These are phyloP conservation scores for Hypsopygia costalis DNA, from an alignment of 2,888 invertebrate genomes.

Conservation along the genomic window DNA sequence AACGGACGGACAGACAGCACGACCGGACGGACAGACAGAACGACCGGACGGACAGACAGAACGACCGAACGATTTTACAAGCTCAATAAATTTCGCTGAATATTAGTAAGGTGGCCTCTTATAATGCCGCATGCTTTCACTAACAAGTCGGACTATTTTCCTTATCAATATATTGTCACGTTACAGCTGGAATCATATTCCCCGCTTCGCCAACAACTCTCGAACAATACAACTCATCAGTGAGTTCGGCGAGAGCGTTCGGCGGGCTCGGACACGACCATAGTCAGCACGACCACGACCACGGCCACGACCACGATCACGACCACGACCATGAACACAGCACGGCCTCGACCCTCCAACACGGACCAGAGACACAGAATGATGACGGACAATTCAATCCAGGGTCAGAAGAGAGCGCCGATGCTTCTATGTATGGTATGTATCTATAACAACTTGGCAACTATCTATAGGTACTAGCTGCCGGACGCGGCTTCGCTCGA, in stretches of 20 bases:
- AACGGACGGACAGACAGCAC: too few relatives aligned
- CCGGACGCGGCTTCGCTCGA: too few relatives aligned
- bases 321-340: slow-evolving; percentile 32
- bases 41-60: too few relatives aligned
- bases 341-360: slow-evolving; percentile 22
- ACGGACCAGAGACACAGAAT: slow-evolving; percentile 39
- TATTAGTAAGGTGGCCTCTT: too few relatives aligned
- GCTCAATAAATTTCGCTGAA: too few relatives aligned
- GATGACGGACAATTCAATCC: slow-evolving; percentile 35
- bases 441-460: too few relatives aligned
- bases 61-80: too few relatives aligned
- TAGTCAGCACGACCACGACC: slow-evolving; percentile 25
- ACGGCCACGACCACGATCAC: slow-evolving; percentile 28
- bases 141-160: too few relatives aligned
- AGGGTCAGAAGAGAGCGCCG: slow-evolving; percentile 52
- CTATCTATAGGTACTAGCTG: too few relatives aligned
- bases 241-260: slow-evolving; percentile 81
- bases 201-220: slow-evolving; percentile 82
- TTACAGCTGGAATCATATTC: slow-evolving; percentile 85
- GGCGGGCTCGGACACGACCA: slow-evolving; percentile 62
- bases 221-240: slow-evolving; percentile 69
- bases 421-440: slow-evolving; percentile 80
- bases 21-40: too few relatives aligned
- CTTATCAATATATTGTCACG: too few relatives aligned
- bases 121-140: too few relatives aligned